Base-by-base conservation (phyloP, 2,797 vertebrate species). In the Silurus lanzhouensis region DNA sequence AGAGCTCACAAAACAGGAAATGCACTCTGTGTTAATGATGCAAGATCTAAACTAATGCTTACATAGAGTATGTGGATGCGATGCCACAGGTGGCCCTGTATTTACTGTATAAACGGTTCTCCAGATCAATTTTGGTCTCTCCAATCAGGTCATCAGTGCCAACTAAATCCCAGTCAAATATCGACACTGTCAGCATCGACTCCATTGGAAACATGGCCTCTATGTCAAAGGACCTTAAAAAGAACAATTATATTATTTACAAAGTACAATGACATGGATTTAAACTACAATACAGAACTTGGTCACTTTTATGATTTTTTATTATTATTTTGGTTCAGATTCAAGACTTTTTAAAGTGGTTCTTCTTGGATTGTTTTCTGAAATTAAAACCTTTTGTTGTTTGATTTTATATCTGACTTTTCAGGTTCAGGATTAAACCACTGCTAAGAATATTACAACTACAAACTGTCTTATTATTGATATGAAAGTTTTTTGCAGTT, bases 71-170 rank as follows among this genome's bases (percentile, higher is more conserved):
- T 84, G 91, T 93, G 91, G 96, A 94, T 0, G 97, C 90, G 71
- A 99, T 93, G 74, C 98, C 98, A 0, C 98, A 99, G 0, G 97
- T 99, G 0, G 97, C 97, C 10, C 97, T 94, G 93, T 98, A 96
- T 90, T 98, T 99, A 96, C 98, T 99, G 94, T 99, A 99, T 93
- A 96, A 99, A 48, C 98, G 97, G 89, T 99, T 99, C 94, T 99
- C 98, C 92, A 99, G 92, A 91, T 99, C 98, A 0, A 99, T 97
- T 93, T 97, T 99, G 83, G 97, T 99, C 90, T 99, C 98, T 46
- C 98, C 98, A 0, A 99, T 99, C 91, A 99, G 96, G 91, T 99
- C 98, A 0, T 99, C 98, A 0, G 97, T 97, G 86, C 98, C 98
- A 7, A 99, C 98, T 92, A 99, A 84, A 87, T 99, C 98, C 98